Evolutionary conservation across 1,140 invertebrate species (phyloP).

Genomic region (Theocolax elegans): DNA sequence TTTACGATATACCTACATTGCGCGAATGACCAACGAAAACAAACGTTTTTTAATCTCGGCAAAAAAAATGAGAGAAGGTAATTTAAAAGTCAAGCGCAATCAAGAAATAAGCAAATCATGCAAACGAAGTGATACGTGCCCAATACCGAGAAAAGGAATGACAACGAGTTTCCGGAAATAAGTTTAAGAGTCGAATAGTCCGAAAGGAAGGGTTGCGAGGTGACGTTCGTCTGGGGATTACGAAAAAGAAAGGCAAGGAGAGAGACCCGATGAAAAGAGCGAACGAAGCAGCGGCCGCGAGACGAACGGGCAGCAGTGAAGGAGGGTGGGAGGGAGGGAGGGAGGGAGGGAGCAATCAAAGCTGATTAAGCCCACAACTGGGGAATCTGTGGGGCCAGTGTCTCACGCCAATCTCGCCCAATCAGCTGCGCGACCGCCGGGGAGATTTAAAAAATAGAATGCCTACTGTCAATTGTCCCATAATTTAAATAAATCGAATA

Average conservation of each 20-base stretch:
- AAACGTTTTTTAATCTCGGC: no score
- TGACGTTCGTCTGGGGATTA: not conserved
- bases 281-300: not conserved
- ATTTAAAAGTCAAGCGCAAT: not conserved
- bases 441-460: conserved; percentile 71
- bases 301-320: conserved; percentile 27
- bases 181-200: no score
- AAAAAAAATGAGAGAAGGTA: no score
- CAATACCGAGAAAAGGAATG: no score
- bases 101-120: not conserved
- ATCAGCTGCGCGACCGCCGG: conserved; percentile 60
- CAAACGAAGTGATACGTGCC: not conserved
- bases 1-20: no score
- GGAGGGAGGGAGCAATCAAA: conserved; percentile 63
- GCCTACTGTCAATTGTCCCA: conserved; percentile 70
- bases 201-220: no score
- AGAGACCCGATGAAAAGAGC: conserved; percentile 29
- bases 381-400: conserved; percentile 69
- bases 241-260: conserved; percentile 45
- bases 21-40: no score
- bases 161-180: no score
- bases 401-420: conserved; percentile 69
- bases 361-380: conserved; percentile 70
- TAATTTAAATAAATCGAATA: conserved; percentile 71
- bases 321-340: conserved; percentile 17